These are phyloP conservation scores for Hypomecis punctinalis DNA, from an alignment of 2,888 invertebrate genomes.

Conservation along the genomic window DNA sequence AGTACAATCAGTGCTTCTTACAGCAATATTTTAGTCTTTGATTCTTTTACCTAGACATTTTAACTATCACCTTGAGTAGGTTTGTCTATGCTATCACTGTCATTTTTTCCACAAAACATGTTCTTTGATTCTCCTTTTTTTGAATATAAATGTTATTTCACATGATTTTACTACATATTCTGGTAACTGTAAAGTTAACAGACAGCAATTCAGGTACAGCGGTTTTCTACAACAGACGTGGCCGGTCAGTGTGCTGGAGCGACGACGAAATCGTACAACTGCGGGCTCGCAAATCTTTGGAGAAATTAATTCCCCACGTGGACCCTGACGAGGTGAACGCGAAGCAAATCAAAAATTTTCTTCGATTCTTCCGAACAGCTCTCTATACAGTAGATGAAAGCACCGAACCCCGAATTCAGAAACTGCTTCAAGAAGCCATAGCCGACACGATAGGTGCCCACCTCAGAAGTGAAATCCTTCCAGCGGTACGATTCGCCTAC, in stretches of 20 bases:
- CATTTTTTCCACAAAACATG: conserved; percentile 8
- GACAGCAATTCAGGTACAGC: conserved; percentile 64
- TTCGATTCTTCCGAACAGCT: conserved; percentile 63
- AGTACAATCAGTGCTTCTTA: neutral
- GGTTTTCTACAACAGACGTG: conserved; percentile 60
- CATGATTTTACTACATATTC: conserved; percentile 42
- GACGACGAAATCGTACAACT: conserved; percentile 68
- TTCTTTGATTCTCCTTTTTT: conserved; percentile 25
- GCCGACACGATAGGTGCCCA: conserved; percentile 75
- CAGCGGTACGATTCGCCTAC: conserved; percentile 70
- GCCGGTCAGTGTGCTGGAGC: conserved; percentile 64
- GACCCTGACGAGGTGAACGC: conserved; percentile 63
- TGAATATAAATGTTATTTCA: conserved; percentile 68
- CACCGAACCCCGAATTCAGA: conserved; percentile 48
- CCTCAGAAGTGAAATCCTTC: conserved; percentile 68
- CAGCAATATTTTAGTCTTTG: neutral
- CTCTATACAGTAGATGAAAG: conserved; percentile 51
- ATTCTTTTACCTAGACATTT: neutral
- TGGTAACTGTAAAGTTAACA: conserved; percentile 18
- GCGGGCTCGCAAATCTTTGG: conserved; percentile 67
- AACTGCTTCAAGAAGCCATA: conserved; percentile 64
- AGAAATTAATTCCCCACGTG: conserved; percentile 59
- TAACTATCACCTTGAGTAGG: too few relatives aligned
- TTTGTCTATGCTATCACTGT: too few relatives aligned
- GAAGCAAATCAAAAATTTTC: conserved; percentile 59